phyloP scores from a whole-genome alignment of 1,140 invertebrate species.

The Phymorhynchus buccinoides region DNA sequence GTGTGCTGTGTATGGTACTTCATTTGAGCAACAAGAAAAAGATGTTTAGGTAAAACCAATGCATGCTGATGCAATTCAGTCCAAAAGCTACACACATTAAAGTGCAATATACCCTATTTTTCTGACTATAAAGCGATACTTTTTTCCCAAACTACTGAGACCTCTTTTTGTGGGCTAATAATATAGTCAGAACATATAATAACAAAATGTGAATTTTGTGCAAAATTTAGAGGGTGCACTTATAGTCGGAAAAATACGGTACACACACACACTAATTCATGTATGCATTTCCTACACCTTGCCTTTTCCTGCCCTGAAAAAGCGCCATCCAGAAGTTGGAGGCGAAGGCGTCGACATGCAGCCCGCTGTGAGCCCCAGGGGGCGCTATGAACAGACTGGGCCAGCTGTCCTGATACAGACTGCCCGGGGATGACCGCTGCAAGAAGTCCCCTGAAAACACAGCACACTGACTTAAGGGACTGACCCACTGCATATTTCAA shows the following conservation, averaged over 20 bases:
- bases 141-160: too few relatives aligned
- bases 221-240: too few relatives aligned
- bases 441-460: slow-evolving; percentile 62
- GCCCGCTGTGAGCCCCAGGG: slow-evolving; percentile 57
- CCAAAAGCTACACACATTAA: too few relatives aligned
- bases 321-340: slow-evolving; percentile 71
- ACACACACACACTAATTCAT: neutral
- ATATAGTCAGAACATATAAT: too few relatives aligned
- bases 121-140: too few relatives aligned
- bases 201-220: too few relatives aligned
- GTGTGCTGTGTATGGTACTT: too few relatives aligned
- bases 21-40: too few relatives aligned
- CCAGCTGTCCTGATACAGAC: slow-evolving; percentile 68
- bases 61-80: too few relatives aligned
- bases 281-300: neutral
- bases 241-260: neutral
- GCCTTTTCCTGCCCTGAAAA: slow-evolving; percentile 67
- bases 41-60: too few relatives aligned
- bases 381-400: slow-evolving; percentile 69
- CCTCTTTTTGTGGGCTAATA: too few relatives aligned
- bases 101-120: too few relatives aligned
- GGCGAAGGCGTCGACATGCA: slow-evolving; percentile 69
- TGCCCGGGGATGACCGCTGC: slow-evolving; percentile 50
- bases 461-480: neutral
- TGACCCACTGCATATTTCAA: neutral